These are phyloP conservation scores for Brachionus angularis DNA, from an alignment of 1,140 invertebrate species.

Conservation along the genomic window DNA sequence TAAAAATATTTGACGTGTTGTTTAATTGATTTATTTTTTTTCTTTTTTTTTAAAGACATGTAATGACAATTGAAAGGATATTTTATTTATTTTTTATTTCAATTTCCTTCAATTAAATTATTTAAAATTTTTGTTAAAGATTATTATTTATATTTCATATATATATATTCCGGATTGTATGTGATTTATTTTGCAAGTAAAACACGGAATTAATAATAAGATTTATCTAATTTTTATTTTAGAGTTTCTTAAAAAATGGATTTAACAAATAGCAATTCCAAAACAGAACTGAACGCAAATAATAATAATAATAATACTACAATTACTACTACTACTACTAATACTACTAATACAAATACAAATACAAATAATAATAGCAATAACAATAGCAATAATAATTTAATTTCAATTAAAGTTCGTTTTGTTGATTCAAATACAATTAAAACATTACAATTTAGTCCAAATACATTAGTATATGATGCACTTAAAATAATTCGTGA, in stretches of 20 bases:
- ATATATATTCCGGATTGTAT: too few species aligned
- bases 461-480: conserved; percentile 85
- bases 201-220: background rate
- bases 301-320: too few species aligned
- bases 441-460: conserved; percentile 96
- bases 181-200: background rate
- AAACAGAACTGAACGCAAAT: too few species aligned
- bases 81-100: too few species aligned
- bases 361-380: background rate
- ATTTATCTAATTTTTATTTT: background rate
- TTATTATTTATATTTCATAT: too few species aligned
- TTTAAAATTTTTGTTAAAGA: too few species aligned
- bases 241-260: background rate
- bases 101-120: too few species aligned
- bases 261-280: background rate
- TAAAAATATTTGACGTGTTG: too few species aligned
- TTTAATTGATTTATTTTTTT: too few species aligned
- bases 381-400: background rate
- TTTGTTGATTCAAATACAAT: conserved; percentile 85
- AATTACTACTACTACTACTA: too few species aligned
- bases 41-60: too few species aligned
- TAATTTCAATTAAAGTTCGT: conserved; percentile 82
- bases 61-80: too few species aligned
- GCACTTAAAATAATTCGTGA: conserved; percentile 89
- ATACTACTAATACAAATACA: background rate